Percentiles rank a stretch among this genome's conserved stretches.
phyloP scores from a whole-genome alignment of 2,797 vertebrate genomes.

The Oreochromis grahami region DNA sequence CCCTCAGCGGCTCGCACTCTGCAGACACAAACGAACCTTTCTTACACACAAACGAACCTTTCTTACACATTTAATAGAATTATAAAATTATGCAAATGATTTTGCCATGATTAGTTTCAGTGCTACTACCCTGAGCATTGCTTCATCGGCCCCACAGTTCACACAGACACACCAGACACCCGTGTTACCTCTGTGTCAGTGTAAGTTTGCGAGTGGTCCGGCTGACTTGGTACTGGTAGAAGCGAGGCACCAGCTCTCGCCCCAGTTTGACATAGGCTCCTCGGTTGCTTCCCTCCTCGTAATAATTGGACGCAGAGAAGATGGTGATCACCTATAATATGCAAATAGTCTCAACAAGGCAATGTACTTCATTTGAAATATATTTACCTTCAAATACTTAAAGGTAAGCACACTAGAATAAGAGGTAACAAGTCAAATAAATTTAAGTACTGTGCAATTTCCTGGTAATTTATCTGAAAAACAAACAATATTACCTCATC shows the following conservation, averaged over 20 bases:
- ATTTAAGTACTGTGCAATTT: no score
- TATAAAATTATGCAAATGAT: not conserved
- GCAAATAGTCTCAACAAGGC: not conserved
- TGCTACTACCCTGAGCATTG: not conserved
- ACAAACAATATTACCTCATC: no score
- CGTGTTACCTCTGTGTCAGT: conserved; percentile 82
- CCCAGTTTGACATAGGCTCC: conserved; percentile 91
- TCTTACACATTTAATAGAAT: not conserved
- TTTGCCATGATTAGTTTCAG: not conserved
- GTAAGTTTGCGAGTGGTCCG: conserved; percentile 78
- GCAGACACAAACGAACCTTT: not conserved
- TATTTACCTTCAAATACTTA: no score
- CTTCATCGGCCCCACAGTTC: not conserved
- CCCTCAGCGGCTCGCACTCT: conserved; percentile 86
- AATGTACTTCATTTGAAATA: no score
- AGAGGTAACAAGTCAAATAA: no score
- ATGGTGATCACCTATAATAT: conserved; percentile 87
- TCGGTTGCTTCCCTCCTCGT: conserved; percentile 93
- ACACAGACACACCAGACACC: not conserved
- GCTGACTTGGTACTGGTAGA: conserved; percentile 92
- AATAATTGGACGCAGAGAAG: conserved; percentile 99
- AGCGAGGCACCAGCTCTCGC: conserved; percentile 79
- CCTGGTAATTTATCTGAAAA: no score
- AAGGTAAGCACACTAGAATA: no score
- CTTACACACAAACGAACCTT: not conserved